Base-by-base conservation (phyloP, 1,140 invertebrate species). In the Cyphomyrmex costatus region DNA sequence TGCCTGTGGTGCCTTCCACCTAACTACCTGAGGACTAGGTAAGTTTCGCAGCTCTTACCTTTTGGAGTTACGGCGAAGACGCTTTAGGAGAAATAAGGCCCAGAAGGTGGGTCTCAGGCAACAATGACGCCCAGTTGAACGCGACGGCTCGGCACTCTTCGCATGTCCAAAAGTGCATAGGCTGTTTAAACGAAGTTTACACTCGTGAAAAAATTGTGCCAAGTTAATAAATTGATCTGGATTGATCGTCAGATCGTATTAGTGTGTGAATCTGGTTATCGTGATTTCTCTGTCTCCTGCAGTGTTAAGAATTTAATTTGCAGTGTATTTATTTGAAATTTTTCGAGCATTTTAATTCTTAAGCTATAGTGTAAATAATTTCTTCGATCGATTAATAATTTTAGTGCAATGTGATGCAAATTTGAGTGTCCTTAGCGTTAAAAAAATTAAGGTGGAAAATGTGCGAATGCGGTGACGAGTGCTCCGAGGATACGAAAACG, bases 61-160 rank as follows among this genome's bases (percentile, higher is more conserved):
- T 86, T 85, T 66, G 73, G 87, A 93, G 92, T 94, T 94, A 93
- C 74, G 86, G 85, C 87, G 92, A 94, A 94, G 73, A 10, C 24
- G 86, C 89, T 76, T 91, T 93, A 93, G 89, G 92, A 92, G 92
- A 94, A 92, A 94, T 93, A 94, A 92, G 93, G 89, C 92, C 87
- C 91, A 73, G 66, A 86, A 88, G 88, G 73, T 88, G 92, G 91
- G 90, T 88, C 91, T 87, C 86, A 83, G 74, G 87, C 91, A 93
- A 94, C 94, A 94, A 95, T 95, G 93, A 95, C 93, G 94, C 93
- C 92, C 94, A 95, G 94, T 94, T 92, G 74, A 91, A 91, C 91
- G 88, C 92, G 91, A 77, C 76, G 88, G 84, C 83, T 90, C 94
- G 92, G 78, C 89, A 56, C 73, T 91, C 68, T 85, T 80, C 79